Conservation (phyloP, 1,140 invertebrate species). For the Tetramorium alpestre region DNA sequence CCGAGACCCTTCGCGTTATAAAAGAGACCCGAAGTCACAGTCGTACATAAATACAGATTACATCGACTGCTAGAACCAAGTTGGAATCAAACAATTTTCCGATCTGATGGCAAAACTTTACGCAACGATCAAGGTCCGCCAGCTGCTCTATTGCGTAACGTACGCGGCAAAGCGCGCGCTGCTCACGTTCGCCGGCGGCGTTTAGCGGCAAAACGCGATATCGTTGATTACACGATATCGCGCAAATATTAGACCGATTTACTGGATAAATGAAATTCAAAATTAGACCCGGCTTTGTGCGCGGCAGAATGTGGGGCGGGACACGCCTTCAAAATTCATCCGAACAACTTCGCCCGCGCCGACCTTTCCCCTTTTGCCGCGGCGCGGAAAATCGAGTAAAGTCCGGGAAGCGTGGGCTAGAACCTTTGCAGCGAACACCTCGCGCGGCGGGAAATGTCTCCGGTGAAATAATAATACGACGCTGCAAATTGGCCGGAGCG, state of each 20-base stretch:
- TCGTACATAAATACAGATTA: neutral
- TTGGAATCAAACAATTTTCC: neutral
- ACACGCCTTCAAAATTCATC: conserved; percentile 20
- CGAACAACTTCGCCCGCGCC: neutral
- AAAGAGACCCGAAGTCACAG: neutral
- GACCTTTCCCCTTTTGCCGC: conserved; percentile 26
- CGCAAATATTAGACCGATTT: conserved; percentile 31
- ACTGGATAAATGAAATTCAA: conserved; percentile 25
- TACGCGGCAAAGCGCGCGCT: neutral
- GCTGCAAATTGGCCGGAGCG: conserved; percentile 59
- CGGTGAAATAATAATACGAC: neutral
- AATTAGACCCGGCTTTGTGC: conserved; percentile 12
- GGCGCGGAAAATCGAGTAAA: neutral
- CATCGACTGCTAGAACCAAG: neutral
- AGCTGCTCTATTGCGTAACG: neutral
- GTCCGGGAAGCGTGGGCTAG: neutral
- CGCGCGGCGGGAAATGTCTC: neutral
- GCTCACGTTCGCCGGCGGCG: neutral
- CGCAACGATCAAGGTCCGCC: neutral
- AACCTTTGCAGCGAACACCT: neutral
- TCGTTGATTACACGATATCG: conserved; percentile 25
- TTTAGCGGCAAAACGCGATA: conserved; percentile 21
- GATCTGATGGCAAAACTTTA: conserved; percentile 23
- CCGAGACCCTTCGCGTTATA: neutral
- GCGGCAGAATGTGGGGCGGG: too few species aligned